Evolutionary conservation across 1,140 invertebrate species (phyloP).

Genomic region (Ruditapes philippinarum): DNA sequence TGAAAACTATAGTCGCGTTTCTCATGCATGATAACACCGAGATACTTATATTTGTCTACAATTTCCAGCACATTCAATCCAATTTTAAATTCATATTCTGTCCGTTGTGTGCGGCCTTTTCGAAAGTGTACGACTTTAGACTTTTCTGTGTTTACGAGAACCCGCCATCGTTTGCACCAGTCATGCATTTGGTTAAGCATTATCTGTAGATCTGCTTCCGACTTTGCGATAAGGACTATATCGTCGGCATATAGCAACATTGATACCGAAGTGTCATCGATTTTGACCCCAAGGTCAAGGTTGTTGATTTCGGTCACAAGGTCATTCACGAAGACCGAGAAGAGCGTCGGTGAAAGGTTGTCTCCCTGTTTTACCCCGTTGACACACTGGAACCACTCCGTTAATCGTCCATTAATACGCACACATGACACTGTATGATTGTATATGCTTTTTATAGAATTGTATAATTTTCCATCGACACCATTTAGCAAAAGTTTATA

Average conservation of each 20-base stretch:
- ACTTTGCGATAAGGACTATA: not conserved
- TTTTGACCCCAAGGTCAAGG: too few relatives aligned
- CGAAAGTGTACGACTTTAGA: not conserved
- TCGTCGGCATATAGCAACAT: not conserved
- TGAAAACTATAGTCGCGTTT: not conserved
- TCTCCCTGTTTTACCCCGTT: constrained; percentile 30
- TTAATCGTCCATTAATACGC: not conserved
- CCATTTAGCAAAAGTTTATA: too few relatives aligned
- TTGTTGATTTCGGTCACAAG: too few relatives aligned
- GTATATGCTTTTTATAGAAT: constrained; percentile 22
- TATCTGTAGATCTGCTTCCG: too few relatives aligned
- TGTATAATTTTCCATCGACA: too few relatives aligned
- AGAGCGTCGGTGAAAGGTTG: constrained; percentile 43
- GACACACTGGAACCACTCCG: constrained; percentile 14
- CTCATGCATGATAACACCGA: constrained; percentile 6
- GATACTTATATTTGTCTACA: not conserved
- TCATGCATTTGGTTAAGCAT: too few relatives aligned
- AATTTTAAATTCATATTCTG: not conserved
- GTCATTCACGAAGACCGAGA: not conserved
- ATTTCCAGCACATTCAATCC: not conserved
- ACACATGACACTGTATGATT: not conserved
- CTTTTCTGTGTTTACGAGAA: not conserved
- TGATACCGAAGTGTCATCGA: not conserved
- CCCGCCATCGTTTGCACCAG: not conserved
- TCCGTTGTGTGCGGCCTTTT: not conserved